Conservation (phyloP, 2,888 invertebrate species). For the Itoplectis maculator region DNA sequence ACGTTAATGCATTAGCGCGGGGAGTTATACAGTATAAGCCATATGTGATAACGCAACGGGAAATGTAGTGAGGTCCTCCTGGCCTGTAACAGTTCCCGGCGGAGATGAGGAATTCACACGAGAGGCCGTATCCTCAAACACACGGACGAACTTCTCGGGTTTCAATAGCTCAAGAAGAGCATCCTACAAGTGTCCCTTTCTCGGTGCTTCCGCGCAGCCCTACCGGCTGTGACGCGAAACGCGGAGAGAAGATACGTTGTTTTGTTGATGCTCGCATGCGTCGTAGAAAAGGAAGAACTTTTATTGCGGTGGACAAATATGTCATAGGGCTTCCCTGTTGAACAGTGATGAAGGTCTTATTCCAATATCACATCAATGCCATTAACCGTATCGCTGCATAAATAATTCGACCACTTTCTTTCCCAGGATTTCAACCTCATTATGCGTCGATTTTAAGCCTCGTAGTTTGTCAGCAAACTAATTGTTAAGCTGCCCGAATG, state of each 20-base stretch:
- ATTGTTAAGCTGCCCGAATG: too few relatives aligned
- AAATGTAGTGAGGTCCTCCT: constrained; percentile 6
- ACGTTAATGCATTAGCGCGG: constrained; percentile 50
- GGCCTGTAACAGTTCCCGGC: constrained; percentile 8
- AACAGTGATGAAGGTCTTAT: too few relatives aligned
- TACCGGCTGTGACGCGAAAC: not conserved
- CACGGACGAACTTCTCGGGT: not conserved
- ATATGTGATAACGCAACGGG: constrained; percentile 13
- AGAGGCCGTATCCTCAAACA: not conserved
- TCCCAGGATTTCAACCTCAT: too few relatives aligned
- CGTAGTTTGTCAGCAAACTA: too few relatives aligned
- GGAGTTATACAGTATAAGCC: constrained; percentile 1
- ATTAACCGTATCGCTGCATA: too few relatives aligned
- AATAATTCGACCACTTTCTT: too few relatives aligned
- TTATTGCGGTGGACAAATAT: too few relatives aligned
- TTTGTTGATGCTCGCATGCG: not conserved
- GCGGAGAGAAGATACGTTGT: not conserved
- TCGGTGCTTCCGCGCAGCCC: not conserved
- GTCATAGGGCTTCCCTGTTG: too few relatives aligned
- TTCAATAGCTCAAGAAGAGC: not conserved
- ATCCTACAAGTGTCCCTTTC: not conserved
- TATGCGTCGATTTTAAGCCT: too few relatives aligned
- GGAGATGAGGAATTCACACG: constrained; percentile 7
- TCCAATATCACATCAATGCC: too few relatives aligned
- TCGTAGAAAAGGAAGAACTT: too few relatives aligned